Base-by-base conservation (phyloP, 2,113 vertebrate species). In the Oreocharis arfaki region DNA sequence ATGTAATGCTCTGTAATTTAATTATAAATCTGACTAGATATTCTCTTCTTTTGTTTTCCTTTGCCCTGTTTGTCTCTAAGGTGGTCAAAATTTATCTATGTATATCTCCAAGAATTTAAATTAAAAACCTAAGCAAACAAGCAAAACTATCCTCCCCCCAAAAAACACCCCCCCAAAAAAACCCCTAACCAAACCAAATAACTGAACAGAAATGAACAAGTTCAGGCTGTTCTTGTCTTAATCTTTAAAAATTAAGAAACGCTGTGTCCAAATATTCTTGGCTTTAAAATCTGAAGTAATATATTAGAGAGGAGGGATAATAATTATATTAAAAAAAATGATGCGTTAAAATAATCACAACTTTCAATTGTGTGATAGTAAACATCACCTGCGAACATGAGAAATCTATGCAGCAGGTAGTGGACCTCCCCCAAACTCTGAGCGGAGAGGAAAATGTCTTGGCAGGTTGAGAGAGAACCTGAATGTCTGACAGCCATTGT, bases 81-180 rank as follows among this genome's bases (percentile, higher is more conserved):
- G 13, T 32, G 9, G 9, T 26, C 11, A 61, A 35, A 60, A 35
- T 47, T 53, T 52, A 23, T 3, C 14, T n/a, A 11, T 41, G 6
- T 21, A 33, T 60, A 24, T 2, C 27, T 21, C 30, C 15, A 78
- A 93, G 19, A 69, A 46, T 21, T 67, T 83, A 33, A 64, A 75
- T 33, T 5, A 23, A 65, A 37, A 30, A 4, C 1, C 3, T 4
- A 12, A 68, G 26, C 6, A 65, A 75, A 9, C 2, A 57, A 46
- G 11, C 2, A 49, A 79, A 39, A n/a, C 6, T 12, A 21, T 18
- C 50, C 6, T 27, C 4, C 1, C 16, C 6, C 12, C 22, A 57
- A 57, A 1, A 59, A 44, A 18, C 8, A 13, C 1, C 8, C 4
- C 18, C 4, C 32, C 2, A 28, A 16, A 41, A 39, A 27, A 3